Percentiles rank a stretch among this genome's conserved stretches.
These are phyloP conservation scores for Crematogaster levior DNA, from an alignment of 2,888 invertebrate species.

Conservation along the genomic window DNA sequence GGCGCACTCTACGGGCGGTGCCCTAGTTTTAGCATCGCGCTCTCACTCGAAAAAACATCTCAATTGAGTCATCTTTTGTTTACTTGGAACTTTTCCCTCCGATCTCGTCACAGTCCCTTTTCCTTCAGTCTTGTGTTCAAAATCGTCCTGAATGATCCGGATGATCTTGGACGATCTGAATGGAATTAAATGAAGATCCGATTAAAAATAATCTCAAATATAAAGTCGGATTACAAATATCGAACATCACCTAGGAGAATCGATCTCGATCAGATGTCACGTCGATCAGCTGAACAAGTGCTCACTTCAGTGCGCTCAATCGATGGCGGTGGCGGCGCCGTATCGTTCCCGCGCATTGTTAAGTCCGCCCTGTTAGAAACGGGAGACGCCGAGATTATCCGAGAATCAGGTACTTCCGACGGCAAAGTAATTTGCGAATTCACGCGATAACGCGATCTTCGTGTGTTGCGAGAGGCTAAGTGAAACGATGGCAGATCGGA, in stretches of 20 bases:
- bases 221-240: no score
- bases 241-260: neutral
- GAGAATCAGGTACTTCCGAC: no score
- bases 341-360: conserved; percentile 22
- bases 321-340: neutral
- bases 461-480: neutral
- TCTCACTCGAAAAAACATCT: neutral
- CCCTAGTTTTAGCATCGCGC: neutral
- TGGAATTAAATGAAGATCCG: no score
- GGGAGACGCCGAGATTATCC: neutral
- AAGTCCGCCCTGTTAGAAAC: neutral
- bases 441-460: neutral
- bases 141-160: no score
- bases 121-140: no score
- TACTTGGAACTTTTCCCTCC: neutral
- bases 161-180: no score
- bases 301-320: neutral
- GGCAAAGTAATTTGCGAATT: neutral
- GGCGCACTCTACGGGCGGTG: neutral
- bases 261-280: neutral
- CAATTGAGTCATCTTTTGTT: neutral
- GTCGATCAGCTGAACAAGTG: no score
- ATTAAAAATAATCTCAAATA: no score
- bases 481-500: conserved; percentile 26
- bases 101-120: neutral